A percentile compares a stretch with the other conserved stretches of the same genome.
Evolutionary conservation across 2,113 vertebrate species (phyloP).

Genomic region (Pachyramphus minor): DNA sequence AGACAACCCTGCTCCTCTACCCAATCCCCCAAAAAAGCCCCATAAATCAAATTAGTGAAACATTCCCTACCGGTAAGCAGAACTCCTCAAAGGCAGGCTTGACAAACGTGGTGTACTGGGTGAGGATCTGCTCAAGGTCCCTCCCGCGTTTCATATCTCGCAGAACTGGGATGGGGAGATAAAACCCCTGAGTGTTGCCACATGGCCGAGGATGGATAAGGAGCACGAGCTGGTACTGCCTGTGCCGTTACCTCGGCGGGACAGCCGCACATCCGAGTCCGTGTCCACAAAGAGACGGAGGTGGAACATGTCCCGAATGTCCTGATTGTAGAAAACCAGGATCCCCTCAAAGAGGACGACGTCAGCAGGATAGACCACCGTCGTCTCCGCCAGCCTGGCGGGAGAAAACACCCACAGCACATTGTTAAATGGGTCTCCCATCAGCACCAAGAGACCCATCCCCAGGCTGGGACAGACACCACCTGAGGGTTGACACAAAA

Average conservation of each 20-base stretch:
- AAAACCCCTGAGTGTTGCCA: neutral
- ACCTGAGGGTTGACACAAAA: rapidly evolving
- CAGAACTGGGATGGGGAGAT: conserved; percentile 76
- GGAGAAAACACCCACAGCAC: neutral
- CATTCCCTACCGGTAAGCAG: conserved; percentile 82
- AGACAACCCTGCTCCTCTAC: neutral
- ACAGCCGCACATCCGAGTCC: conserved; percentile 91
- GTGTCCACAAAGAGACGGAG: conserved; percentile 98
- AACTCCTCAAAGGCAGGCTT: conserved; percentile 98
- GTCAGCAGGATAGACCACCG: conserved; percentile 88
- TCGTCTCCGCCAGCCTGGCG: conserved; percentile 82
- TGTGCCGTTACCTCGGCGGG: conserved; percentile 82
- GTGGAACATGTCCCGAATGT: conserved; percentile 96
- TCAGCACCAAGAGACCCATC: rapidly evolving
- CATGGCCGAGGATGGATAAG: rapidly evolving
- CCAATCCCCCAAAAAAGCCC: neutral
- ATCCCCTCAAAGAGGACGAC: conserved; percentile 96
- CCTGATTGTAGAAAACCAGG: conserved; percentile 92
- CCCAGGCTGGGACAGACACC: neutral
- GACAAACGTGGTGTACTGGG: conserved; percentile 94
- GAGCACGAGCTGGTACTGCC: rapidly evolving
- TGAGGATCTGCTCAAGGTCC: conserved; percentile 95
- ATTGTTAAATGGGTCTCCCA: rapidly evolving
- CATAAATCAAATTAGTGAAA: rapidly evolving
- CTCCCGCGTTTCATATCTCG: conserved; percentile 91